These are phyloP conservation scores for Labroides dimidiatus DNA, from an alignment of 2,797 vertebrate genomes.

Conservation along the genomic window DNA sequence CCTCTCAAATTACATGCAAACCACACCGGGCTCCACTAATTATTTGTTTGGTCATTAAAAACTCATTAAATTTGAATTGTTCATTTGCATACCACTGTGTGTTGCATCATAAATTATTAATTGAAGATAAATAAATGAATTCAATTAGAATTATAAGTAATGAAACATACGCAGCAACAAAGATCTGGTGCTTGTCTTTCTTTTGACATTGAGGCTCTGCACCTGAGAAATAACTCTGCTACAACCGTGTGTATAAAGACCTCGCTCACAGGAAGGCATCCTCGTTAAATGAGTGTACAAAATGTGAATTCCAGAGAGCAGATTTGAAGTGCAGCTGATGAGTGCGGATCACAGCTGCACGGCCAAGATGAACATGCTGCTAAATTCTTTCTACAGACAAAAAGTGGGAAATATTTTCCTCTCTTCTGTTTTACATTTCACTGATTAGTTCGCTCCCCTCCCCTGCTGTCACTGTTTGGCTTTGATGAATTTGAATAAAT, in stretches of 20 bases:
- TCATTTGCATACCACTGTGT: conserved; percentile 89
- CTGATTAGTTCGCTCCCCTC: conserved; percentile 59
- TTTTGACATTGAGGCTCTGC: conserved; percentile 79
- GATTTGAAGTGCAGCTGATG: conserved; percentile 54
- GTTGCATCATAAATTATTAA: conserved; percentile 89
- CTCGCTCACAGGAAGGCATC: conserved; percentile 16
- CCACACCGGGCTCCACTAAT: conserved; percentile 84
- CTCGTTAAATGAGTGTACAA: conserved; percentile 39
- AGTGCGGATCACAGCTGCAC: conserved; percentile 51
- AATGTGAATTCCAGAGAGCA: conserved; percentile 51
- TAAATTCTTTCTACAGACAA: conserved; percentile 52
- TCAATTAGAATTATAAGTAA: conserved; percentile 86
- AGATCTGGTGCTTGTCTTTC: conserved; percentile 78
- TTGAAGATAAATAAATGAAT: conserved; percentile 89
- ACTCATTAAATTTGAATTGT: conserved; percentile 90
- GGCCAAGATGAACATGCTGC: conserved; percentile 45
- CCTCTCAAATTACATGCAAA: conserved; percentile 85
- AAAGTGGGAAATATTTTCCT: conserved; percentile 58
- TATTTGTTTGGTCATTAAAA: conserved; percentile 91
- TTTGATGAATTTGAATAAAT: conserved; percentile 78
- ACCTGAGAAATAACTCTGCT: conserved; percentile 36
- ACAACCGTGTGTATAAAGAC: conserved; percentile 37
- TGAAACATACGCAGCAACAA: conserved; percentile 83
- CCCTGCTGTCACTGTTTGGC: conserved; percentile 70
- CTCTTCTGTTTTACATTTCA: conserved; percentile 65